phyloP scores from a whole-genome alignment of 2,888 invertebrate species.

The Idaea aversata region DNA sequence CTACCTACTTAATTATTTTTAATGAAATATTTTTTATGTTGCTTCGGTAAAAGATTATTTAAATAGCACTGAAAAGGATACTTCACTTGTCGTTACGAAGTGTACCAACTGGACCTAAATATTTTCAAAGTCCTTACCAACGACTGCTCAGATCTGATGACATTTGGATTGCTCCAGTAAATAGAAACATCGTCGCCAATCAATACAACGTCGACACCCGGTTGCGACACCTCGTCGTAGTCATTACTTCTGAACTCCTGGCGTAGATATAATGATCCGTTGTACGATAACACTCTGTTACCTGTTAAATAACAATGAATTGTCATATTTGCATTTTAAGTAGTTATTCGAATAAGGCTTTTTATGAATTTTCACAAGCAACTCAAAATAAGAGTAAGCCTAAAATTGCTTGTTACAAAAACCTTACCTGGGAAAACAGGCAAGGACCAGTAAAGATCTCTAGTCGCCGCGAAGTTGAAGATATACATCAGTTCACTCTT shows the following conservation, averaged over 20 bases:
- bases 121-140: constrained; percentile 74
- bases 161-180: constrained; percentile 86
- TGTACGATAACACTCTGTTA: constrained; percentile 91
- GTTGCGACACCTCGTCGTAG: constrained; percentile 60
- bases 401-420: not conserved
- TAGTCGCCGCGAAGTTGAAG: constrained; percentile 51
- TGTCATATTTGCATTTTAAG: too few species aligned
- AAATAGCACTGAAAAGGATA: too few species aligned
- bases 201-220: constrained; percentile 91
- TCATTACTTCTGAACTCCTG: constrained; percentile 85
- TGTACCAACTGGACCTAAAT: too few species aligned
- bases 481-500: constrained; percentile 65
- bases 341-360: too few species aligned
- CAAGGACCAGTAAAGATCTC: constrained; percentile 67
- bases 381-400: not conserved
- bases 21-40: too few species aligned
- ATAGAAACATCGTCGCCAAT: constrained; percentile 88
- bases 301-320: constrained; percentile 51
- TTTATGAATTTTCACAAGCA: not conserved
- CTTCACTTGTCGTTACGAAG: too few species aligned
- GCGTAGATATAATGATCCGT: constrained; percentile 88
- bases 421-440: constrained; percentile 64
- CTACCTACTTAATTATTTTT: too few species aligned
- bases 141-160: constrained; percentile 68
- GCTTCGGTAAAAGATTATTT: too few species aligned